Evolutionary conservation across 2,113 vertebrate genomes (phyloP).

Genomic region (Kryptolebias marmoratus): DNA sequence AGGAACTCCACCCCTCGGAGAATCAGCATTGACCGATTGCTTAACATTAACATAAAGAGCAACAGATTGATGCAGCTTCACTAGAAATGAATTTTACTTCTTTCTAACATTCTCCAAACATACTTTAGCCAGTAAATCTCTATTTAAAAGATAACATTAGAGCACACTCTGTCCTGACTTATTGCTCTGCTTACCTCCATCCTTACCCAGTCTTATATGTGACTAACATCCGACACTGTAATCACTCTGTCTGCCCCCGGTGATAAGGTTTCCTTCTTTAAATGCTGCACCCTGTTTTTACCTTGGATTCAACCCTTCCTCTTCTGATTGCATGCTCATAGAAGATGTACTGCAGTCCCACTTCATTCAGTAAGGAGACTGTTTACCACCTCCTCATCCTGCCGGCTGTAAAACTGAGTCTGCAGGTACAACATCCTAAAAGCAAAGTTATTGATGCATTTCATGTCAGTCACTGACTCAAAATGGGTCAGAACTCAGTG

Average conservation of each 20-base stretch:
- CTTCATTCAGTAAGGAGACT: conserved; percentile 13
- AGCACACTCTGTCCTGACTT: conserved; percentile 2
- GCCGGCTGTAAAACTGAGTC: background rate
- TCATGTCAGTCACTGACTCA: too few relatives aligned
- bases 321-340: conserved; percentile 18
- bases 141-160: conserved; percentile 4
- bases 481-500: too few relatives aligned
- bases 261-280: conserved; percentile 13
- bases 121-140: background rate
- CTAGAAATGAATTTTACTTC: background rate
- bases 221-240: conserved; percentile 10
- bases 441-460: too few relatives aligned
- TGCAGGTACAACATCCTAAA: too few relatives aligned
- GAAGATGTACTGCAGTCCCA: conserved; percentile 5
- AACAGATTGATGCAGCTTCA: conserved; percentile 27
- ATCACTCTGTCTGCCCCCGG: conserved; percentile 20
- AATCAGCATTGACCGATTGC: background rate
- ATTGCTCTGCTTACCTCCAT: conserved; percentile 8
- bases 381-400: conserved; percentile 1
- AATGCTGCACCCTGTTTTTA: conserved; percentile 7
- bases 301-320: conserved; percentile 7
- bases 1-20: background rate
- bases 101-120: background rate
- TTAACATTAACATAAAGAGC: conserved; percentile 13
- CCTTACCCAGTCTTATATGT: conserved; percentile 5